Evolutionary conservation across 2,797 vertebrate genomes (phyloP), one percentile per base, ranked within the genome.

Genomic region (Phoebastria nigripes): DNA sequence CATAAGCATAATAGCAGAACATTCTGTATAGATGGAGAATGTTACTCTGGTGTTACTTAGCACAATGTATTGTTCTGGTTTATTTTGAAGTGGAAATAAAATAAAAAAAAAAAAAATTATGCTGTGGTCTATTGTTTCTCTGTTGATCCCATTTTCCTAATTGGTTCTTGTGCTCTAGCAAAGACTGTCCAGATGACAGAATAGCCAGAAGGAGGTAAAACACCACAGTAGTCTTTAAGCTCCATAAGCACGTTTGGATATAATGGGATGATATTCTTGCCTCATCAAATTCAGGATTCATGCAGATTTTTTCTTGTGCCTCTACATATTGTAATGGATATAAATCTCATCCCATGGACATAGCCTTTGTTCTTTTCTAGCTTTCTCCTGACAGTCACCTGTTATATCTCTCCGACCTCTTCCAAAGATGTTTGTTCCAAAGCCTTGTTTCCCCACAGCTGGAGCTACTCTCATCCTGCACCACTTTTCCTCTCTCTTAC

Each of bases 261-360:
- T 4, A 66, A 73, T 0, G 3, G 0, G 0, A 37, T 11, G 29
- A 51, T 47, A 56, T 33, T 62, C 37, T 21, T 37, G 52, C 12
- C 55, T 41, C 63, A 54, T 31, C 65, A 35, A 72, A 82, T n/a
- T 44, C 79, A 29, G 33, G 24, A 42, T 41, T 39, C 55, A 13
- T 24, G 54, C 33, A 85, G 78, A 62, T 82, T 80, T 69, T 51
- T 51, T 66, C 82, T 66, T n/a, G 33, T 72, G 67, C 37, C 51
- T 71, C 37, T 67, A 26, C 39, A 22, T 18, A 22, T 54, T 22
- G 8, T 11, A 42, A 49, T 10, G 29, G 29, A 39, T 65, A 63
- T 28, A 69, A 86, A 39, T 6, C 49, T 62, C n/a, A 35, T 37
- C 41, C 44, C 33, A 19, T 3, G 25, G 63, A 28, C 35, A 14